Base-by-base conservation (phyloP, 2,113 vertebrate genomes). In the Megaleporinus macrocephalus region DNA sequence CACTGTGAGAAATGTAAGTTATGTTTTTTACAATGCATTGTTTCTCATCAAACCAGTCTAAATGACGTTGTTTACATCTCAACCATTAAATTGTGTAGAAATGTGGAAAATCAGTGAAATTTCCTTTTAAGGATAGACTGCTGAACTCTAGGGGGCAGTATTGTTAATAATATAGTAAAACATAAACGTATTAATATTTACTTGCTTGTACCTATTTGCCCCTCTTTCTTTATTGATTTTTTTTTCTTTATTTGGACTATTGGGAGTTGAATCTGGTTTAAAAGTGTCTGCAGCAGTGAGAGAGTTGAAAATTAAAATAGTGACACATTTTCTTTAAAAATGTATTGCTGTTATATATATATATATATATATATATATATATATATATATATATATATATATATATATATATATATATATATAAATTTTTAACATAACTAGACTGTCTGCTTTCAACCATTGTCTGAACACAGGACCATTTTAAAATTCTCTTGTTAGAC, bases 81-180 rank as follows among this genome's bases (percentile, higher is more conserved):
- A 36, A 36, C 33, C 33, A 36, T 36, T 44, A 9, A 44, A 11
- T 44, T 44, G 9, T 9, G 10, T 44, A 44, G 41, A 44, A 44
- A 44, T 44, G 10, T 4, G 7, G 3, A 36, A 36, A 36, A 36
- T 4, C 36, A 36, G 36, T 36, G 41, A 44, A 44, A 44, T 44
- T 44, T 16, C 49, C 49, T 15, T 16, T 18, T 51, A 65, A 22
- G 10, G 9, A 36, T 15, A 24, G 2, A 20, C 33, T 3, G 11
- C 4, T 73, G 68, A 57, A 44, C 86, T 81, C 86, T 72, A 87
- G 86, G 68, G 83, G 86, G 83, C 83, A 78, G 73, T 41, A 66
- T 74, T 53, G 78, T 47, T 73, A 47, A 68, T 76, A 62, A 66
- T 49, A 53, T 65, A 57, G 41, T 44, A 11, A 9, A 44, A 44